Evolutionary conservation across 1,140 invertebrate species (phyloP), one percentile per base, ranked within the genome.

Genomic region (Lordiphosa mommai): DNA sequence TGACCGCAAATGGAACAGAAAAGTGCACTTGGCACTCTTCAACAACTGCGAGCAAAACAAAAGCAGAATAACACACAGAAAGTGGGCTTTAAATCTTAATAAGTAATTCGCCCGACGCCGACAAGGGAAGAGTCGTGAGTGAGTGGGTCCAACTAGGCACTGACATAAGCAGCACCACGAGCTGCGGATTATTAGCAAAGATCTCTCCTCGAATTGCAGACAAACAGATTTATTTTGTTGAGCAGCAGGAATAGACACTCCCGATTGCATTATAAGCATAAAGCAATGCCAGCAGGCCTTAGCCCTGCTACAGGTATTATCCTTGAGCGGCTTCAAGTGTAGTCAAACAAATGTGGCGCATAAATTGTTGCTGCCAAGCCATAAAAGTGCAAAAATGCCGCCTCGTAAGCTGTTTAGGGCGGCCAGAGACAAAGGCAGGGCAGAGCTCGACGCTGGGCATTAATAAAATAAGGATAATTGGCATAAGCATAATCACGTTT

Each of bases 401-500:
- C 57, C 53, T 61, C 51, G 56, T 73, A 79, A 80, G 73, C 73
- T 74, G 57, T 68, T 68, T 53, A 46, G 60, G 53, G 34, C 23
- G 23, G 23, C 51, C 33, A 48, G 49, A 73, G 58, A 59, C 29
- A 51, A 59, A 74, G 52, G 58, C 58, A 64, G 61, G 52, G 58
- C 58, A 64, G 61, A 32, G 38, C 43, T 53, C 33, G 17, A 46
- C 23, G 34, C 61, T 48, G 55, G 64, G 79, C 72, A 84, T 85
- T 84, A 84, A 84, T 84, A 84, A 84, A 85, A 84, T 84, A 85
- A 84, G 77, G 63, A 85, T 84, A 84, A 84, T 84, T 84, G 77
- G 77, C 79, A 85, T 84, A 84, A 84, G 79, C 72, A 84, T 84
- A 84, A 85, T 84, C 79, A 77, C 64, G 79, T 84, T 85, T 84